Percentiles rank a stretch among this genome's conserved stretches.
Evolutionary conservation across 2,888 invertebrate species (phyloP).

Genomic region (Trichopoda pennipes): DNA sequence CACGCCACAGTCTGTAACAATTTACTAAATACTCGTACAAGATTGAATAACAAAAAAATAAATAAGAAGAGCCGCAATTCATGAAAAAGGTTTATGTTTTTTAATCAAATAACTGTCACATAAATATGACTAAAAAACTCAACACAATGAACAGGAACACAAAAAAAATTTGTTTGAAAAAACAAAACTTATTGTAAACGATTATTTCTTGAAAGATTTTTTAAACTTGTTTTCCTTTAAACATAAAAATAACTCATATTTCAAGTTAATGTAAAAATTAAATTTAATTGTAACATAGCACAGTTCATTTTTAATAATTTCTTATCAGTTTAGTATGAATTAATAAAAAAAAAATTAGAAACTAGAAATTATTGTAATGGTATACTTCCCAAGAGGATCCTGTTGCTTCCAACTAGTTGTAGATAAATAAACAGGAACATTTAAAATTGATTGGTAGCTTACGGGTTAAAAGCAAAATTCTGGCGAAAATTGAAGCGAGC

Average conservation of each 20-base stretch:
- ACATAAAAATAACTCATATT: conserved; percentile 7
- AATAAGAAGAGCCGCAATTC: conserved; percentile 27
- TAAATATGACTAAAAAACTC: conserved; percentile 60
- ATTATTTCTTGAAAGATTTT: conserved; percentile 37
- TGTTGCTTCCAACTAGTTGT: no score
- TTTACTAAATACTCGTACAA: conserved; percentile 17
- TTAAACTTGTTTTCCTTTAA: not conserved
- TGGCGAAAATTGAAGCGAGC: no score
- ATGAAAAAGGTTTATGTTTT: conserved; percentile 31
- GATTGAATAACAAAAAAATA: not conserved
- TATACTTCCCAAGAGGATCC: no score
- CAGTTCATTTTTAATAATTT: conserved; percentile 48
- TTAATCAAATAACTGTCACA: conserved; percentile 66
- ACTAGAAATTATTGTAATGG: not conserved
- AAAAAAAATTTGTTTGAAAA: conserved; percentile 18
- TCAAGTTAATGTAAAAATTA: not conserved
- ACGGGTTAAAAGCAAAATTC: no score
- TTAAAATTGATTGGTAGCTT: no score
- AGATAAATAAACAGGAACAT: no score
- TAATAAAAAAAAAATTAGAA: conserved; percentile 12
- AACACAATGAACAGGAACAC: conserved; percentile 7
- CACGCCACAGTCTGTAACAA: conserved; percentile 29
- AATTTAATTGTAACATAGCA: conserved; percentile 48
- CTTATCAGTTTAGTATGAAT: conserved; percentile 51
- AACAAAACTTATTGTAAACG: not conserved